phyloP scores from a whole-genome alignment of 2,888 invertebrate species.

The Escarpia spicata region DNA sequence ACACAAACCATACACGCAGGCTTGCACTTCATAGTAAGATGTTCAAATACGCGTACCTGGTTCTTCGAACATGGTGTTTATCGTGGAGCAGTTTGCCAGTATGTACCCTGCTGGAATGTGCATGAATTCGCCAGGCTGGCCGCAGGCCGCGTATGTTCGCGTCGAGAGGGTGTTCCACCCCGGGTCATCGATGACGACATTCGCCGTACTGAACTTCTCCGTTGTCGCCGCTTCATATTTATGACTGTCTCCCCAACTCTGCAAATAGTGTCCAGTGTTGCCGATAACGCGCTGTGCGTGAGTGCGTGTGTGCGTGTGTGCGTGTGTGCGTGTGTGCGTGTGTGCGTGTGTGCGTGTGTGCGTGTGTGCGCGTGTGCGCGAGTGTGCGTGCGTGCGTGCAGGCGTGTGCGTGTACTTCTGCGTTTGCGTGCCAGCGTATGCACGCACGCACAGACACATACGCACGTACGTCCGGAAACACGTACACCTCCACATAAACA shows the following conservation, averaged over 20 bases:
- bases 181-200: neutral
- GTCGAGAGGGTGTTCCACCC: neutral
- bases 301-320: neutral
- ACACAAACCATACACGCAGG: neutral
- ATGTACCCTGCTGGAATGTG: neutral
- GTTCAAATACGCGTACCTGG: neutral
- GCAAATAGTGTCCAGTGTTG: neutral
- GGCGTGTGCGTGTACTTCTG: too few species aligned
- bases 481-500: too few species aligned
- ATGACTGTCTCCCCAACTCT: neutral
- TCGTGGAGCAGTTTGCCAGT: neutral
- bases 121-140: neutral
- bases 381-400: too few species aligned
- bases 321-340: neutral
- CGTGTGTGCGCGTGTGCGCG: too few species aligned
- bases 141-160: neutral
- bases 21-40: too few species aligned
- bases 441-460: too few species aligned
- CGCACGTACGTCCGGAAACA: too few species aligned
- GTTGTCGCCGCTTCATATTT: neutral
- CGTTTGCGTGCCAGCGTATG: too few species aligned
- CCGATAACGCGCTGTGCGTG: neutral
- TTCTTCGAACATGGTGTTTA: neutral
- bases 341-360: neutral
- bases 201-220: neutral